Base-by-base conservation (phyloP, 2,797 vertebrate genomes). In the Darevskia nairensis region DNA sequence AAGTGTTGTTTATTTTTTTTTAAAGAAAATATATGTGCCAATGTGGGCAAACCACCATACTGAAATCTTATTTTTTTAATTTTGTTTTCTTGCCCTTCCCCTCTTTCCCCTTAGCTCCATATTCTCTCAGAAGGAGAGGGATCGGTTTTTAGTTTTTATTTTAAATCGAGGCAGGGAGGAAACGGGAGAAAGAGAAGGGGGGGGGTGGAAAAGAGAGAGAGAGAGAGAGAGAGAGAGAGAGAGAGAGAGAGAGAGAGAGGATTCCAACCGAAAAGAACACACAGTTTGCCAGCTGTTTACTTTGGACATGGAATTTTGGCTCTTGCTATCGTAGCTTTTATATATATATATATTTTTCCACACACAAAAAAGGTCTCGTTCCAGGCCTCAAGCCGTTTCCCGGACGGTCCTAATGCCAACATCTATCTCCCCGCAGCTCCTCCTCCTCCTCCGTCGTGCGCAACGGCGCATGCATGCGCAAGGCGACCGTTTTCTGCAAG, bases 211-310 rank as follows among this genome's bases (percentile, higher is more conserved):
- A 46, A 35, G 35, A 35, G 35, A 35, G 35, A 35, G 35, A 35
- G 35, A 35, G 35, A 35, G 35, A 35, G 35, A 35, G 71, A 69
- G 10, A 39, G 3, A 39, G 39, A 39, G 39, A 41, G 39, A 41
- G 39, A 41, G 39, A 41, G 35, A 35, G 35, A 35, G 39, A 41
- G 59, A 61, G 59, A 21, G 59, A 21, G 59, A 61, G n/a, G 78
- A 10, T 41, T 27, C 61, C 61, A 64, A 23, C 44, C n/a, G 69
- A 46, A 83, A 80, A 71, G 39, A 80, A 27, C 76, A 11, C 69
- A 27, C 90, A 91, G 94, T 94, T 94, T 94, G 89, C 91, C 69
- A 6, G 76, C 86, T 94, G 94, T 96, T 94, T 95, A 94, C 91
- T 94, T 85, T 69, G 92, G 87, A 87, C 91, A 68, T 15, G n/a